A percentile compares a stretch with the other conserved stretches of the same genome.
Conservation (phyloP, 1,140 invertebrate genomes). For the Neotoxoptera formosana region DNA sequence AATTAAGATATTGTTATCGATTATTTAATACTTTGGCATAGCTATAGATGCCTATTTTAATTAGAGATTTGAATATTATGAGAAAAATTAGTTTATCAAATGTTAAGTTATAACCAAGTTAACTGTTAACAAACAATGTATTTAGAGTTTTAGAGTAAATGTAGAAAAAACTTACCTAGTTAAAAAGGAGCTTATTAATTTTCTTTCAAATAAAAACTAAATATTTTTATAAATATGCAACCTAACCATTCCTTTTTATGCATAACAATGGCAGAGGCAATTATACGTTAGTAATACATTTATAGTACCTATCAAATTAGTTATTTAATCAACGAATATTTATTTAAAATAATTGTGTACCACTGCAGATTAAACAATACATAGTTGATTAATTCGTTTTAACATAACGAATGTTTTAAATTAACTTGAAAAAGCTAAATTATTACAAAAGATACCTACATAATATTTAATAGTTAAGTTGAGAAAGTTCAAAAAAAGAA, state of each 20-base stretch:
- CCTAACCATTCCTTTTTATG: neutral
- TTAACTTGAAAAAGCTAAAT: neutral
- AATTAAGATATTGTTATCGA: neutral
- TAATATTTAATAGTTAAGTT: neutral
- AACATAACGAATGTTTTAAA: neutral
- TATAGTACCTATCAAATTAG: neutral
- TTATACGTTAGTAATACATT: neutral
- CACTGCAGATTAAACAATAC: neutral
- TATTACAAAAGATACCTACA: neutral
- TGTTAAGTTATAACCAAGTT: neutral
- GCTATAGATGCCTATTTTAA: neutral
- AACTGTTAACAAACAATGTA: neutral
- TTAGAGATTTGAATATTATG: neutral
- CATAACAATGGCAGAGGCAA: neutral
- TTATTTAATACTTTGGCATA: neutral
- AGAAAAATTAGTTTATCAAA: neutral
- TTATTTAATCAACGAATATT: neutral
- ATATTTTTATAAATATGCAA: neutral
- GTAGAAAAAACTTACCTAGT: neutral
- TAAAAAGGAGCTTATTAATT: neutral
- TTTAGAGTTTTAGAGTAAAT: neutral
- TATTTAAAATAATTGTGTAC: neutral
- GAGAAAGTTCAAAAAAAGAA: neutral
- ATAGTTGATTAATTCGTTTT: neutral
- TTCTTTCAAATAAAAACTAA: neutral